phyloP scores from a whole-genome alignment of 2,113 vertebrate genomes.

The Malurus elegans region DNA sequence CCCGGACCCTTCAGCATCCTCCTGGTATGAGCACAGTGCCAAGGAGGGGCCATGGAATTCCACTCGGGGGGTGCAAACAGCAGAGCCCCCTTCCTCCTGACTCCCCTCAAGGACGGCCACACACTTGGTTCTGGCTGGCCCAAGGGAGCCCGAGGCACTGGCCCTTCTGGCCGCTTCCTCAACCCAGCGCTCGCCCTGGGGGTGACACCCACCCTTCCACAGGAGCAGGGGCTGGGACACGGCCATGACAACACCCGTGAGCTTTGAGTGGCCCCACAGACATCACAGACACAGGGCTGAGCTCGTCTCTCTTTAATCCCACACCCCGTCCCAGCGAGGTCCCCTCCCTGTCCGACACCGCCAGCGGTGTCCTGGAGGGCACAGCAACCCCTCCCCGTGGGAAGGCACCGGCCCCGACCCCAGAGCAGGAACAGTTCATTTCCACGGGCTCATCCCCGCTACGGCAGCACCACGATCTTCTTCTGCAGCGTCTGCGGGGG shows the following conservation, averaged over 20 bases:
- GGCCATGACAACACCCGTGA: accelerated
- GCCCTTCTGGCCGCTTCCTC: background rate
- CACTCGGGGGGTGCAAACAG: background rate
- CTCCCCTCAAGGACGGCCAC: background rate
- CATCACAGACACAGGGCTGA: background rate
- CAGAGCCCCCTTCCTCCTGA: background rate
- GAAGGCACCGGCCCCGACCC: accelerated
- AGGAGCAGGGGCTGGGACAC: background rate
- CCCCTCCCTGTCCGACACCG: accelerated
- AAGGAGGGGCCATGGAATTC: background rate
- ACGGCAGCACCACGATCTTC: slow-evolving; percentile 89
- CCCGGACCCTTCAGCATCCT: accelerated
- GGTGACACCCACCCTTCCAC: background rate
- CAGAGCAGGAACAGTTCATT: background rate
- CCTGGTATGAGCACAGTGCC: background rate
- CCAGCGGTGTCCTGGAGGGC: accelerated
- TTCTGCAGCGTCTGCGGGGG: slow-evolving; percentile 87
- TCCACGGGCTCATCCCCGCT: background rate
- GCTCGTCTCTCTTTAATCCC: background rate
- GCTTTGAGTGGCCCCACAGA: accelerated
- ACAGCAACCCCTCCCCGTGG: accelerated
- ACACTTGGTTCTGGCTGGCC: background rate
- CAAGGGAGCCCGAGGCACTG: background rate
- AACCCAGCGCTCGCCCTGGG: background rate
- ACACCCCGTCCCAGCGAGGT: accelerated